Evolutionary conservation across 2,888 invertebrate species (phyloP), one percentile per base, ranked within the genome.

Genomic region (Noctua pronuba): DNA sequence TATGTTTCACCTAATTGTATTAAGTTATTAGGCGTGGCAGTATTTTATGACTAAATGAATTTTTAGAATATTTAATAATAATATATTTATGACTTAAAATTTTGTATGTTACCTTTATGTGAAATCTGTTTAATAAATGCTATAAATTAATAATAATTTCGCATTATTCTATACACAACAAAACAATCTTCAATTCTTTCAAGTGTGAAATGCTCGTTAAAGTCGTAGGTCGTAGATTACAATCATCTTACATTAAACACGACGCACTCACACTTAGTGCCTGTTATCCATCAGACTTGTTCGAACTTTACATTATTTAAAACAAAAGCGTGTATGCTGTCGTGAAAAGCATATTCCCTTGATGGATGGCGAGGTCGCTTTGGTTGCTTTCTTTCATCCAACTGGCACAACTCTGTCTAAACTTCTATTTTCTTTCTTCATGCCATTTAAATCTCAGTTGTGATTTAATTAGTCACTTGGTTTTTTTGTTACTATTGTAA

Each of bases 71-170:
- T 93, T 92, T 95, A 94, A 94, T 93, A 94, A 93, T 95, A 94
- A 94, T 94, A 93, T 95, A 95, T 95, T 95, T 95, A 96, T 96
- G 90, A 94, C 90, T 92, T 92, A 92, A 93, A 84, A 91, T 94
- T 93, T 94, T 96, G 96, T 96, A 96, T 96, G 95, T 96, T 95
- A 96, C 94, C 94, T 96, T 93, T 95, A 95, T 96, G 96, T 96
- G 93, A 95, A 96, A 94, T 93, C 90, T 95, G 92, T 95, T 96
- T 94, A 96, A 96, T 96, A 96, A 96, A 96, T 91, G 95, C 95
- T 95, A 95, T 95, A 93, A 95, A 95, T 94, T 94, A 94, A 94
- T 94, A 88, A 93, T 93, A 92, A 93, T 93, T 95, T 96, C 94
- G 96, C 96, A 95, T 96, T 96, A 95, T 96, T 96, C 92, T 92